phyloP scores from a whole-genome alignment of 2,797 vertebrate genomes.

The Tokudaia tokunoshimensis region DNA sequence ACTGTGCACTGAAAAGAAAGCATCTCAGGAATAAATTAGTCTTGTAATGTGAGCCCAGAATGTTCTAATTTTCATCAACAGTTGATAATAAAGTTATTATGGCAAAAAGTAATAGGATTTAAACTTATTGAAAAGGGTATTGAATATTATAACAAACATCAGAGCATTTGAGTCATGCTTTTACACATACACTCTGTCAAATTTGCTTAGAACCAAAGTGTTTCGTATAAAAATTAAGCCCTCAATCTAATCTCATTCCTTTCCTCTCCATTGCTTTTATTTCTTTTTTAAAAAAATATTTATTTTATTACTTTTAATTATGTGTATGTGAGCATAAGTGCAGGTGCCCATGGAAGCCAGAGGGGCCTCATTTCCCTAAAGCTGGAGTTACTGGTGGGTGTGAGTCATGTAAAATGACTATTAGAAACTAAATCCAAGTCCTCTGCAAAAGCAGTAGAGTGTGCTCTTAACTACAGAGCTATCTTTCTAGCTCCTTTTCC shows the following conservation, averaged over 20 bases:
- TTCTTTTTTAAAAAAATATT: neutral
- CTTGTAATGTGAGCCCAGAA: constrained; percentile 87
- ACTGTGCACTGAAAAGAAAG: constrained; percentile 86
- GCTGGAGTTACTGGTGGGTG: neutral
- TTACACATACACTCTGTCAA: neutral
- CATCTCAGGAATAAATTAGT: constrained; percentile 75
- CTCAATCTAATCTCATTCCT: neutral
- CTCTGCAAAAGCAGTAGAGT: neutral
- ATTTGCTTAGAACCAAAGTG: neutral
- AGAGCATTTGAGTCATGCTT: neutral
- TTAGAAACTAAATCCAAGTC: neutral
- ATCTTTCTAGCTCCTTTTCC: neutral
- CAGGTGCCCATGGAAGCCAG: neutral
- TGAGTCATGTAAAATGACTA: neutral
- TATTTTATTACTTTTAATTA: neutral
- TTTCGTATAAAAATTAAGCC: neutral
- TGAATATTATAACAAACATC: neutral
- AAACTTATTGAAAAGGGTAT: neutral
- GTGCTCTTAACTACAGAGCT: neutral
- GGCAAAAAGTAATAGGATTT: constrained; percentile 74
- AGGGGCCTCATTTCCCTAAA: neutral
- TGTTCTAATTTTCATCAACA: constrained; percentile 87
- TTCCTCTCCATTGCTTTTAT: neutral
- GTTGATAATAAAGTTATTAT: constrained; percentile 85
- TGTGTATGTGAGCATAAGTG: too few species aligned